Base-by-base conservation (phyloP, 1,140 invertebrate genomes). In the Heliothis subflexa region DNA sequence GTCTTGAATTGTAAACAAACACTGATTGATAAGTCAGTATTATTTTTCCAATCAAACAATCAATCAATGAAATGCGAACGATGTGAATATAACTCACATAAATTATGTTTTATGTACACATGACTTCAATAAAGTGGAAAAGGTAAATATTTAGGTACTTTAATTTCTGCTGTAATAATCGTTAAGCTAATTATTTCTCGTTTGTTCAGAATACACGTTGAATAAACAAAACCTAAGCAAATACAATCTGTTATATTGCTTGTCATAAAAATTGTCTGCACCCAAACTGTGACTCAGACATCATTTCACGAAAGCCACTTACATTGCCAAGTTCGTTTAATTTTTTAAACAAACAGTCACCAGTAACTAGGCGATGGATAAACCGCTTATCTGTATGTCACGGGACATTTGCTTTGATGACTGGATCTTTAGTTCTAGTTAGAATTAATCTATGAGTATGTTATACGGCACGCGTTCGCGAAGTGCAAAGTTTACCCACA, bases 401-500 rank as follows among this genome's bases (percentile, higher is more conserved):
- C 47, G 47, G 66, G 14, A 52, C 66, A 50, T 70, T 50, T 50
- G 28, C 66, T 28, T 12, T n/a, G 66, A 28, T 28, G 66, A 52
- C 45, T 70, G 47, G 45, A 52, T 70, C 47, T 64, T 33, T 75
- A 52, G 59, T 21, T 50, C 57, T 61, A 62, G 45, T 57, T 33
- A 52, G 5, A 52, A 62, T 21, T 61, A 64, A 62, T 68, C 33
- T 68, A 77, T 40, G 61, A 62, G 33, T 55, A 40, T 28, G 61
- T 70, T 33, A 13, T 33, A 21, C 55, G 66, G 78, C 89, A 90
- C 87, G 86, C 86, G 87, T 80, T 83, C 61, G 73, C 80, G 84
- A 82, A 89, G 88, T 91, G 89, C 87, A 91, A 92, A 91, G 85
- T 89, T 86, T 86, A 85, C 81, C 79, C 77, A 54, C 83, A 87